Conservation (phyloP, 2,113 vertebrate species). For the Phaethon lepturus region DNA sequence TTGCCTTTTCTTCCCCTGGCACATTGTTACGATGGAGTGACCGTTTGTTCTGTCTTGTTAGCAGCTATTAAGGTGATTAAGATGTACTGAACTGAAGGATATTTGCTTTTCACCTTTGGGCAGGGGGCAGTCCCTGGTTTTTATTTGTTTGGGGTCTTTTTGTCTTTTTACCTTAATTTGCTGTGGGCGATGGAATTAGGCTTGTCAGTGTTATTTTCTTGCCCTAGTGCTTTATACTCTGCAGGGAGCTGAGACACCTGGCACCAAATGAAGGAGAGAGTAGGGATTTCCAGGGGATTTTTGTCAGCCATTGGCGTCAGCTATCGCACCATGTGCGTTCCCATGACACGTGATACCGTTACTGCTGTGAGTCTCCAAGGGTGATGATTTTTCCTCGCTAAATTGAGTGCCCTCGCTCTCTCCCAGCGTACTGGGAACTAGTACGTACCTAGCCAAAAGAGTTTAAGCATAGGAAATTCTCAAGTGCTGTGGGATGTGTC, state of each 20-base stretch:
- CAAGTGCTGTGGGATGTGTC: background rate
- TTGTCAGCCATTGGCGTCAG: slow-evolving; percentile 47
- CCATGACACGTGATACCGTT: background rate
- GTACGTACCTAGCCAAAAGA: background rate
- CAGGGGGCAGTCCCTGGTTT: background rate
- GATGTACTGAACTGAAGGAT: slow-evolving; percentile 1
- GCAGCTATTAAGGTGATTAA: slow-evolving; percentile 27
- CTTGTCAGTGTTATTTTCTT: slow-evolving; percentile 41
- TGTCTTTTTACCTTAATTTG: slow-evolving; percentile 10
- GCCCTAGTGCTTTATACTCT: background rate
- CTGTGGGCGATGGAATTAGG: background rate
- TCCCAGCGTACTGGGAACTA: background rate
- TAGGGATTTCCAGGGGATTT: slow-evolving; percentile 28
- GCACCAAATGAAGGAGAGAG: background rate
- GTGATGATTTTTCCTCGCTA: background rate
- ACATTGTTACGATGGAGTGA: background rate
- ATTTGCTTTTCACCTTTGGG: slow-evolving; percentile 17
- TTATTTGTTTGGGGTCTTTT: background rate
- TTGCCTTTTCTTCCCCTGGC: background rate
- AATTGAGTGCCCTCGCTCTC: rapidly evolving
- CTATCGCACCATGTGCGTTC: background rate
- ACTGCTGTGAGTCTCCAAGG: slow-evolving; percentile 1
- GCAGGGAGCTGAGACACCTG: slow-evolving; percentile 11
- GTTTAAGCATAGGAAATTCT: background rate
- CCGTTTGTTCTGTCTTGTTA: background rate